These are phyloP conservation scores for Gymnoscopelus microlampas DNA, from an alignment of 2,797 vertebrate genomes.

Conservation along the genomic window DNA sequence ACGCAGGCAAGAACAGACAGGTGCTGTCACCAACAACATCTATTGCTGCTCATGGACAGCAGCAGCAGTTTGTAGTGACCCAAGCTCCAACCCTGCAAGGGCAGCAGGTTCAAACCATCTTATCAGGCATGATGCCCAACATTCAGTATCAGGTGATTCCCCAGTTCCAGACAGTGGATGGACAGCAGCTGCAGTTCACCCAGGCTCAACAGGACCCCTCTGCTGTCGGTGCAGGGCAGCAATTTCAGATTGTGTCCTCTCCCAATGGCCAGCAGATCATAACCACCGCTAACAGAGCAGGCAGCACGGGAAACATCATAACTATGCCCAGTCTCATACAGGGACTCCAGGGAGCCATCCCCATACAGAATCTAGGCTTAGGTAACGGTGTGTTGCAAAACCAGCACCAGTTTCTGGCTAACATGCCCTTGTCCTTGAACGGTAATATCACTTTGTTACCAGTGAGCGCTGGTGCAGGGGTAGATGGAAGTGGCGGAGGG, in stretches of 20 bases:
- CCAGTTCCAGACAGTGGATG: slow-evolving; percentile 95
- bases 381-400: slow-evolving; percentile 89
- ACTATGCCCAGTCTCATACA: slow-evolving; percentile 88
- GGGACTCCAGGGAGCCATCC: slow-evolving; percentile 93
- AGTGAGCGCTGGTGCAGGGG: slow-evolving; percentile 76
- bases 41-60: slow-evolving; percentile 79
- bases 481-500: slow-evolving; percentile 59
- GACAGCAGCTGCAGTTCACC: slow-evolving; percentile 92
- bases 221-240: slow-evolving; percentile 69
- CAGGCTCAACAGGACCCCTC: slow-evolving; percentile 80
- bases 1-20: slow-evolving; percentile 62
- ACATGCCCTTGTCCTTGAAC: slow-evolving; percentile 93
- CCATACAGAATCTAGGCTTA: slow-evolving; percentile 90
- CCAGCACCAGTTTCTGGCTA: slow-evolving; percentile 93
- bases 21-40: slow-evolving; percentile 52
- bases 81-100: slow-evolving; percentile 88
- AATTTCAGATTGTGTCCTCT: slow-evolving; percentile 85
- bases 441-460: slow-evolving; percentile 96
- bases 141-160: slow-evolving; percentile 99
- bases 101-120: slow-evolving; percentile 91
- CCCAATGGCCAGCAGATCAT: slow-evolving; percentile 87
- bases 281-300: slow-evolving; percentile 82
- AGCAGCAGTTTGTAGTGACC: slow-evolving; percentile 88
- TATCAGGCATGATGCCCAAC: slow-evolving; percentile 91
- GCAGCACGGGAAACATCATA: slow-evolving; percentile 79